Evolutionary conservation across 2,113 vertebrate species (phyloP), one percentile per base, ranked within the genome.

Genomic region (Protobothrops flavoviridis): DNA sequence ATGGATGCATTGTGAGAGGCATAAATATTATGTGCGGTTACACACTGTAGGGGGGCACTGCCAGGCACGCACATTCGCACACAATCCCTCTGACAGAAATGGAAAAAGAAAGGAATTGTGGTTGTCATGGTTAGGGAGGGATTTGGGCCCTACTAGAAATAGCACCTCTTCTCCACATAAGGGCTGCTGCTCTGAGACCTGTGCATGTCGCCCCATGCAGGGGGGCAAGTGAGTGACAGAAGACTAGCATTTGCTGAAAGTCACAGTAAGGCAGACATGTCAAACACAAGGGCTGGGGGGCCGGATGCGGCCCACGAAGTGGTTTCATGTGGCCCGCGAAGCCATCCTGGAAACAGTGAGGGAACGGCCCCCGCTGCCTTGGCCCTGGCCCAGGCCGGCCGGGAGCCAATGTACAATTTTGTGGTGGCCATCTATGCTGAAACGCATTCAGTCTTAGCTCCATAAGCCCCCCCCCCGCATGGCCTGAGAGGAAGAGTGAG

Each of bases 1-100:
- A 24, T 92, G 91, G 53, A 94, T 91, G n/a, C 89, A 59, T 20
- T 13, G 85, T 89, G 61, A 90, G 55, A 81, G 92, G 48, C 89
- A 85, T 59, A 90, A 93, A 90, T 53, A 85, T 92, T 61, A 90
- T 53, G 33, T 48, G 13, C 39, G 12, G 23, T 88, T 3, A 7
- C 0, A 53, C 45, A 15, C 87, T 52, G 24, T 52, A 24, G 89
- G 92, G 86, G 57, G 56, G 45, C 85, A 39, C 23, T 93, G 89
- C 74, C 74, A 93, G 92, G 74, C 23, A 20, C 33, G 12, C 48
- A 81, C 64, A 53, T 11, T 26, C 3, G 0, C 29, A 85, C 69
- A 85, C 23, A 45, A 64, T 3, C 20, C 69, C 43, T 64, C 74
- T 29, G 89, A 53, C 61, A 21, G 81, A 53, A 64, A 87, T 11